phyloP scores from a whole-genome alignment of 2,113 vertebrate species.

The Phaethon lepturus region DNA sequence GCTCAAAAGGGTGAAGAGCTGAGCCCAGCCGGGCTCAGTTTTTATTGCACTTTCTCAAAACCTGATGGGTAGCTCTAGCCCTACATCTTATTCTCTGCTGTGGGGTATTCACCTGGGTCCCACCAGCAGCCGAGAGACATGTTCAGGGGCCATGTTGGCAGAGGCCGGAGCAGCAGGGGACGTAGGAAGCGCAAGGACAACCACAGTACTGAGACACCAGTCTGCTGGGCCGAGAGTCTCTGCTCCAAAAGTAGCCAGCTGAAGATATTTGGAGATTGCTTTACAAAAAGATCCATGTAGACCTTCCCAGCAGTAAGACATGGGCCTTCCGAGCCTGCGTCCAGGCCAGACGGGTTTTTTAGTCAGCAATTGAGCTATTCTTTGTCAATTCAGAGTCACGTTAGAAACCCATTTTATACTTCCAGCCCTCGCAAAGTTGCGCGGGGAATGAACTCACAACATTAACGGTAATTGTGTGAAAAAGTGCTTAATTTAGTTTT shows the following conservation, averaged over 20 bases:
- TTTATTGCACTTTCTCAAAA: neutral
- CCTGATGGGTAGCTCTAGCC: neutral
- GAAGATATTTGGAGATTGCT: neutral
- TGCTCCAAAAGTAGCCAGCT: neutral
- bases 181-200: neutral
- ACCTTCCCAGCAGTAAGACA: neutral
- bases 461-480: neutral
- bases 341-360: neutral
- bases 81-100: neutral
- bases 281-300: no score
- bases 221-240: neutral
- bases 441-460: neutral
- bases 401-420: neutral
- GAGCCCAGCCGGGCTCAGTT: neutral
- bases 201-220: accelerated
- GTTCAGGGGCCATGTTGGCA: neutral
- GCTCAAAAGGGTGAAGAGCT: neutral
- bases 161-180: neutral
- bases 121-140: neutral
- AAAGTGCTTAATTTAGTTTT: constrained; percentile 13
- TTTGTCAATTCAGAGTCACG: neutral
- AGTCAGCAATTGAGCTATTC: neutral
- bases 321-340: neutral
- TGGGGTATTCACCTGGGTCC: neutral
- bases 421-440: neutral